Base-by-base conservation (phyloP, 1,140 invertebrate genomes). In the Ctenoplectra terminalis region DNA sequence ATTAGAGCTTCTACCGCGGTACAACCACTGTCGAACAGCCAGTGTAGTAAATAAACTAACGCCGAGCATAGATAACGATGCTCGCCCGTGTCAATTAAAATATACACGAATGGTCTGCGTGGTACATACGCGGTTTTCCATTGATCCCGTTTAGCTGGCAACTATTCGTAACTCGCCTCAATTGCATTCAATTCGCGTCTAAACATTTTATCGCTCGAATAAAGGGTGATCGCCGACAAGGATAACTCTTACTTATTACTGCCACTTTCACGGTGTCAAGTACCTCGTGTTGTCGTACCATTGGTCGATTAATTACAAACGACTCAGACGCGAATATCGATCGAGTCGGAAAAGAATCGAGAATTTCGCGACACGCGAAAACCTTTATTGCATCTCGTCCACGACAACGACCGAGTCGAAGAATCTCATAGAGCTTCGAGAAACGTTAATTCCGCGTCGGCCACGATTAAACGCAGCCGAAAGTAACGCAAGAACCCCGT, bases 291-390 rank as follows among this genome's bases (percentile, higher is more conserved):
- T 31, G 34, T 70, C 31, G 26, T 3, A 40, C 31, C 40, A 43
- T 17, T 73, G n/a, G 43, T 17, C 69, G 77, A 72, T 63, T 73
- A 80, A 80, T 72, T 52, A 40, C 13, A 58, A 6, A 17, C 43
- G 34, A 61, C n/a, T 72, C 67, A 52, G 56, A 52, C 56, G 15
- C 20, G 31, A 40, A 63, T 70, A 79, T 79, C 77, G 77, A 79
- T 52, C 46, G 76, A 60, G 54, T 46, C 29, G 1, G 29, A n/a
- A 40, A 43, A 15, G 46, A 60, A 43, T 60, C 34, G 46, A 29
- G 13, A 29, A 60, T 29, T 52, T 69, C 73, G 34, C 34, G 43
- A 9, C 31, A 34, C 31, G 8, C 29, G 29, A 7, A 8, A 15
- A 20, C 34, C 48, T 40, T 43, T 58, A 20, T n/a, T 20, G 26